These are phyloP conservation scores for Amblyteles armatorius DNA, from an alignment of 2,888 invertebrate genomes.

Conservation along the genomic window DNA sequence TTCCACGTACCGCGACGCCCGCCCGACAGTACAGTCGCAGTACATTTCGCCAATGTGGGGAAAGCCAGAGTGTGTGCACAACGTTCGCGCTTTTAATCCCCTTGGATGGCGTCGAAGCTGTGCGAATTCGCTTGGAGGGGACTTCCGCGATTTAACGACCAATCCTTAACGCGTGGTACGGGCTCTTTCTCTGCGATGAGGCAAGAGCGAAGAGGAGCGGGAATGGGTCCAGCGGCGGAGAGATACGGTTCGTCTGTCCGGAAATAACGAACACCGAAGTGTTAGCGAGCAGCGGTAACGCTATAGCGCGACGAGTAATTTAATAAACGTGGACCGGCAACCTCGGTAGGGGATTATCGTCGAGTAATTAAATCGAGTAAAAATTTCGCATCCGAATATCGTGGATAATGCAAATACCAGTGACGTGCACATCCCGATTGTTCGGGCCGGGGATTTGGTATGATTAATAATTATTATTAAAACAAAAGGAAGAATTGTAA, in stretches of 20 bases:
- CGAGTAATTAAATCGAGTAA: slow-evolving; percentile 41
- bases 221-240: neutral
- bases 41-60: neutral
- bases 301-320: slow-evolving; percentile 38
- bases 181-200: slow-evolving; percentile 22
- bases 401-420: neutral
- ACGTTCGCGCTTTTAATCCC: slow-evolving; percentile 52
- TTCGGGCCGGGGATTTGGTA: neutral
- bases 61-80: slow-evolving; percentile 10
- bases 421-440: neutral
- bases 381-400: neutral
- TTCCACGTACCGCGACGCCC: slow-evolving; percentile 48
- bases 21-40: slow-evolving; percentile 34
- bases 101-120: slow-evolving; percentile 44
- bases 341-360: slow-evolving; percentile 8
- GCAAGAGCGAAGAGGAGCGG: neutral
- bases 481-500: neutral
- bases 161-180: slow-evolving; percentile 31
- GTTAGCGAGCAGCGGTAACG: slow-evolving; percentile 32
- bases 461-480: neutral
- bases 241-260: slow-evolving; percentile 45
- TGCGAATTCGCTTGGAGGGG: slow-evolving; percentile 49
- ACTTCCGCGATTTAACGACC: slow-evolving; percentile 65
- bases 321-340: slow-evolving; percentile 32
- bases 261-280: slow-evolving; percentile 51